phyloP scores from a whole-genome alignment of 2,888 invertebrate species.

The Crossocerus cetratus region DNA sequence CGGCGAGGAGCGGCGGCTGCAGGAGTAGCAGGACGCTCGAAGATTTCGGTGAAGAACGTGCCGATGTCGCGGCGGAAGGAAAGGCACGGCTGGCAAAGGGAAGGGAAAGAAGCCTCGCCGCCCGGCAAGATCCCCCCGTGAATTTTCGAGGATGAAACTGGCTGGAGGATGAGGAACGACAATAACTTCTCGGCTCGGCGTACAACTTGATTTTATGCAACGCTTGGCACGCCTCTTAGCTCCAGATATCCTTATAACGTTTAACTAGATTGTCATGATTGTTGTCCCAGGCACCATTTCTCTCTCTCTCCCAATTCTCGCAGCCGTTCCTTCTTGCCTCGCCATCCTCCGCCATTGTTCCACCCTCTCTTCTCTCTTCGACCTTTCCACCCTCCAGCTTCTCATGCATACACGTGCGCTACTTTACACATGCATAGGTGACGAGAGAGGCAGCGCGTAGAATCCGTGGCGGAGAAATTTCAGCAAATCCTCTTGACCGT shows the following conservation, averaged over 20 bases:
- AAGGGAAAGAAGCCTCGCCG: conserved; percentile 10
- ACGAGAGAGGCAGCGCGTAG: conserved; percentile 21
- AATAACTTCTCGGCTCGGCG: conserved; percentile 76
- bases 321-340: background rate
- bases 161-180: conserved; percentile 69
- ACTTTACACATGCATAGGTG: conserved; percentile 15
- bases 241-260: conserved; percentile 76
- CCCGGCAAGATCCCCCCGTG: conserved; percentile 45
- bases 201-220: conserved; percentile 77
- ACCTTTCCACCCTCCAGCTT: conserved; percentile 22
- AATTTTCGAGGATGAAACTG: conserved; percentile 58
- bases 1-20: too few relatives aligned
- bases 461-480: conserved; percentile 56
- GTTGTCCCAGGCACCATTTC: conserved; percentile 69
- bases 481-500: conserved; percentile 51
- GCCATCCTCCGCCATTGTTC: background rate
- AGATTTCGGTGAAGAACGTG: conserved; percentile 21
- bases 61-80: conserved; percentile 15
- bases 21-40: background rate
- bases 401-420: conserved; percentile 11
- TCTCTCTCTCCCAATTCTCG: conserved; percentile 16
- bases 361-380: background rate
- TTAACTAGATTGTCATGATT: conserved; percentile 77
- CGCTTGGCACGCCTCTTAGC: conserved; percentile 77
- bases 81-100: conserved; percentile 18